phyloP scores from a whole-genome alignment of 2,888 invertebrate species.

The Xanthia togata region DNA sequence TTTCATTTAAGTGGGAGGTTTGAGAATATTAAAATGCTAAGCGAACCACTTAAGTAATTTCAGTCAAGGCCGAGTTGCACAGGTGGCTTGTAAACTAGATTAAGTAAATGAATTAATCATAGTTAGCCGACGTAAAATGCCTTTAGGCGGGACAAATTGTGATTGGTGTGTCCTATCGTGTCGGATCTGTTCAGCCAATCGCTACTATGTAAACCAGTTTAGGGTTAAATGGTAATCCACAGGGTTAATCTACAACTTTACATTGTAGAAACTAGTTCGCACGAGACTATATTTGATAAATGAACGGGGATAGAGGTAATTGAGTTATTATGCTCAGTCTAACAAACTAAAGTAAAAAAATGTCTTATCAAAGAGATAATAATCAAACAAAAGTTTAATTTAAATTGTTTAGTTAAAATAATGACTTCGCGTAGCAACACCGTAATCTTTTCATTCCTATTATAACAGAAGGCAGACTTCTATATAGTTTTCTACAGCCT shows the following conservation, averaged over 20 bases:
- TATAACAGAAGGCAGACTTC: conserved; percentile 23
- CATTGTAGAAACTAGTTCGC: conserved; percentile 30
- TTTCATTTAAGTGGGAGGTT: conserved; percentile 29
- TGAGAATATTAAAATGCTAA: conserved; percentile 36
- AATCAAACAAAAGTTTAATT: conserved; percentile 10
- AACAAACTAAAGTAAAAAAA: background rate
- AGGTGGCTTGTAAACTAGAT: conserved; percentile 67
- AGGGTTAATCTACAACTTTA: conserved; percentile 34
- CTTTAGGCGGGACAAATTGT: conserved; percentile 69
- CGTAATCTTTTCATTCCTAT: conserved; percentile 18
- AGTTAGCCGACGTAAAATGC: conserved; percentile 66
- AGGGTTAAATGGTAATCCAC: conserved; percentile 44
- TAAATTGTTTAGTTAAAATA: conserved; percentile 3
- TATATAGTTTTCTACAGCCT: conserved; percentile 27
- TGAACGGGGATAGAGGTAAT: conserved; percentile 3
- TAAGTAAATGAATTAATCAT: conserved; percentile 72
- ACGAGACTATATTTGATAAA: conserved; percentile 38
- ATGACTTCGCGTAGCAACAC: conserved; percentile 20
- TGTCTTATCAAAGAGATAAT: background rate
- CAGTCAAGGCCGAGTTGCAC: conserved; percentile 58
- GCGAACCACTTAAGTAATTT: conserved; percentile 21
- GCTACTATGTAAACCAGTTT: conserved; percentile 59
- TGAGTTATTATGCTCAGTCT: background rate
- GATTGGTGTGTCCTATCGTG: conserved; percentile 51
- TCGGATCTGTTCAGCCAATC: conserved; percentile 50